phyloP scores from a whole-genome alignment of 2,888 invertebrate species.

The Drepanosiphum platanoidis region DNA sequence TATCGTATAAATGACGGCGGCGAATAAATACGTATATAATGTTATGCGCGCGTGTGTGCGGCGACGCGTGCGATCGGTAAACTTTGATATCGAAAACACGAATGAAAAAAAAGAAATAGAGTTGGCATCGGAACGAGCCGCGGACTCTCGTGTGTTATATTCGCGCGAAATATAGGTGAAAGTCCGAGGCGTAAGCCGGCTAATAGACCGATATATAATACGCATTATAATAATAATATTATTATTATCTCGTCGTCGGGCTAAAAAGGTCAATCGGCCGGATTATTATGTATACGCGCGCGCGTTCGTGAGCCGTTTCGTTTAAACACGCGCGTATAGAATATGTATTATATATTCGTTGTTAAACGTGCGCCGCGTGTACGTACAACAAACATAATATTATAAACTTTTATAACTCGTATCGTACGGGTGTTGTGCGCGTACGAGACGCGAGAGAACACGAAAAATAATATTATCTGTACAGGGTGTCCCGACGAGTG shows the following conservation, averaged over 20 bases:
- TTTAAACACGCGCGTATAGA: not conserved
- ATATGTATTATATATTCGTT: not conserved
- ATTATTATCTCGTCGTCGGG: constrained; percentile 15
- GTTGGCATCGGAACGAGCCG: not conserved
- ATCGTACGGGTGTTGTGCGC: too few species aligned
- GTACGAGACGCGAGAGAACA: not conserved
- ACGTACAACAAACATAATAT: not conserved
- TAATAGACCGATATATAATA: not conserved
- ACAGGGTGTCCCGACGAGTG: too few species aligned
- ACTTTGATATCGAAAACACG: constrained; percentile 34
- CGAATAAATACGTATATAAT: not conserved
- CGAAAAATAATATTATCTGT: constrained; percentile 36
- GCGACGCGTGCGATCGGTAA: not conserved
- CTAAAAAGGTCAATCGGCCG: constrained; percentile 44
- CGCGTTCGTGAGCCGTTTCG: not conserved
- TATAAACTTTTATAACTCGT: too few species aligned
- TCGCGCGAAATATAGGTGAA: constrained; percentile 23
- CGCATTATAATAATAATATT: not conserved
- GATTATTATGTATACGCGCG: not conserved
- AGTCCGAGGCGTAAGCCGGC: constrained; percentile 9
- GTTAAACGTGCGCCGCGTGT: not conserved
- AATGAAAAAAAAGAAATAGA: not conserved
- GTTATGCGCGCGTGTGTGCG: not conserved
- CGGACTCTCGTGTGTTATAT: not conserved
- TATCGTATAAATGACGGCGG: too few species aligned